A percentile compares a stretch with the other conserved stretches of the same genome.
phyloP scores from a whole-genome alignment of 2,797 vertebrate species.

The Pagetopsis macropterus region DNA sequence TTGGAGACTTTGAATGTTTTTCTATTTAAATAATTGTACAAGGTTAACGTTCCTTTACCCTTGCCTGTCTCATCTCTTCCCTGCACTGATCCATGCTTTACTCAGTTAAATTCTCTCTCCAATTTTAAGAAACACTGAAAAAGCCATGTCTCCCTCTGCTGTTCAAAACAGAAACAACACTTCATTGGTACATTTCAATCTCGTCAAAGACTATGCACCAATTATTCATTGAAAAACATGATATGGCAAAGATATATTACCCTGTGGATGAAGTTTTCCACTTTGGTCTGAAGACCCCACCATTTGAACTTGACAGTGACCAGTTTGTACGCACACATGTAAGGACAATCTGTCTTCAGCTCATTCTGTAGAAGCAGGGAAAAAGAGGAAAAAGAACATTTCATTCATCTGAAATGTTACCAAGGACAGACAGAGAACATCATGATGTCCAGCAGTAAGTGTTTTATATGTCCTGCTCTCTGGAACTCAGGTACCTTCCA shows the following conservation, averaged over 20 bases:
- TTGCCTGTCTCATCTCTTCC: background rate
- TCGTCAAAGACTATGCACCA: background rate
- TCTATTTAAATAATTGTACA: background rate
- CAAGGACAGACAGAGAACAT: background rate
- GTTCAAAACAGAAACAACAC: conserved; percentile 11
- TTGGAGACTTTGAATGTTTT: background rate
- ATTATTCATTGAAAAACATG: background rate
- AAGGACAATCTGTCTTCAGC: conserved; percentile 88
- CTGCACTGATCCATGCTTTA: background rate
- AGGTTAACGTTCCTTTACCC: background rate
- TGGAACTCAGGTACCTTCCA: conserved; percentile 89
- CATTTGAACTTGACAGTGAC: conserved; percentile 98
- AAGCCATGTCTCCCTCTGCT: conserved; percentile 44
- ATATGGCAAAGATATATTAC: conserved; percentile 62
- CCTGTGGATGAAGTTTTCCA: conserved; percentile 96
- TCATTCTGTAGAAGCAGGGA: conserved; percentile 83
- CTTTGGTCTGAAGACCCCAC: conserved; percentile 97
- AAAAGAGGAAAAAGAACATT: conserved; percentile 10
- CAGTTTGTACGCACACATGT: conserved; percentile 98
- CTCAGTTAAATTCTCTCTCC: background rate
- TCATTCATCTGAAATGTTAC: background rate
- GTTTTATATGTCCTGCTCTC: background rate
- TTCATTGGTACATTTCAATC: background rate
- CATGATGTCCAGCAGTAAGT: accelerated
- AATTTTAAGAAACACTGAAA: background rate